These are phyloP conservation scores for Festucalex cinctus DNA, from an alignment of 2,113 vertebrate genomes.

Conservation along the genomic window DNA sequence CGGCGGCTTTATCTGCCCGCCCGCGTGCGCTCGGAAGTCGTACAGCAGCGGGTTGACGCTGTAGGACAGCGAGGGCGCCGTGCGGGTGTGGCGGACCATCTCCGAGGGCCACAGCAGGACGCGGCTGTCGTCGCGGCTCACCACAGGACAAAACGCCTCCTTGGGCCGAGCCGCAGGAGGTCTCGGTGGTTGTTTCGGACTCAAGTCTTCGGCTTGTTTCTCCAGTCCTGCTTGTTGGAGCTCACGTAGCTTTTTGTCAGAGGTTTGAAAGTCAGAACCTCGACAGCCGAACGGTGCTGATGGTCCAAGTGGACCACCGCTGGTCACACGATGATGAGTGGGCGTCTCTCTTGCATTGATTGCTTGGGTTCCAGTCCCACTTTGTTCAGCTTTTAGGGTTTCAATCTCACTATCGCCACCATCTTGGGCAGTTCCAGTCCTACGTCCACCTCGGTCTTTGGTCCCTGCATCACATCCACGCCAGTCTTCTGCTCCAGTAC, in stretches of 20 bases:
- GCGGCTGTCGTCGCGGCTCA: conserved; percentile 51
- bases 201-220: conserved; percentile 10
- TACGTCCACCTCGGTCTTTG: background rate
- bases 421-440: background rate
- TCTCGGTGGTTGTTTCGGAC: background rate
- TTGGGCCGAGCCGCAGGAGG: conserved; percentile 22
- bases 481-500: background rate
- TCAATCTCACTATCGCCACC: background rate
- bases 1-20: conserved; percentile 42
- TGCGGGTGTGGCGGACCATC: conserved; percentile 63
- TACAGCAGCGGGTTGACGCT: conserved; percentile 65
- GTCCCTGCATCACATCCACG: background rate
- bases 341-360: conserved; percentile 11
- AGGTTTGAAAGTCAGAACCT: background rate
- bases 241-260: background rate
- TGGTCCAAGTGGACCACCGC: conserved; percentile 10
- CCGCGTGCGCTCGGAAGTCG: conserved; percentile 61
- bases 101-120: conserved; percentile 65
- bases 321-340: conserved; percentile 34
- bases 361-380: background rate
- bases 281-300: background rate
- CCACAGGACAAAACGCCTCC: conserved; percentile 57
- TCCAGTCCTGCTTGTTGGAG: background rate
- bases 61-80: conserved; percentile 54
- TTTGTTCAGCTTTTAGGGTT: background rate